These are phyloP conservation scores for Phyllopteryx taeniolatus DNA, from an alignment of 2,113 vertebrate species.

Conservation along the genomic window DNA sequence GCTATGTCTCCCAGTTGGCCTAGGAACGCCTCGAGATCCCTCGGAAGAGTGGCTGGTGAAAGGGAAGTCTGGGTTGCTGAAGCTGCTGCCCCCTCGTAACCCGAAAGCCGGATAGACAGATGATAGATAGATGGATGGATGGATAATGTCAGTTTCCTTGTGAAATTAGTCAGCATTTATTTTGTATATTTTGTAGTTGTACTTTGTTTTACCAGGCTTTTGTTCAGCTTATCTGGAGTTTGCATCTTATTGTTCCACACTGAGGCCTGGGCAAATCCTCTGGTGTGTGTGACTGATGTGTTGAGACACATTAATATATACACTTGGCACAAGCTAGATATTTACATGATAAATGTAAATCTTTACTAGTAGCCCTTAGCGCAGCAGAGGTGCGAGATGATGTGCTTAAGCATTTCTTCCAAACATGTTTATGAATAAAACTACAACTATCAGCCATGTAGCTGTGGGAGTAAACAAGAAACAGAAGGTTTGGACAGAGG, in stretches of 20 bases:
- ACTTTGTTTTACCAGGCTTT: background rate
- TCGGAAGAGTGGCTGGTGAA: no score
- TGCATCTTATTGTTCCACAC: conserved; percentile 19
- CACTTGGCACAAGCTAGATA: conserved; percentile 22
- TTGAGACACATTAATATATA: conserved; percentile 9
- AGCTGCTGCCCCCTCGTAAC: no score
- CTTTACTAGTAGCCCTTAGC: conserved; percentile 26
- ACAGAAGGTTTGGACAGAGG: conserved; percentile 30
- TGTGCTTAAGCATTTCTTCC: conserved; percentile 23
- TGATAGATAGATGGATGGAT: no score
- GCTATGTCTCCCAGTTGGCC: no score
- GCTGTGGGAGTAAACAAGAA: conserved; percentile 14
- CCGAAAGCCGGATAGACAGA: no score
- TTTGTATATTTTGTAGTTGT: background rate
- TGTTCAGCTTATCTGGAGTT: conserved; percentile 21
- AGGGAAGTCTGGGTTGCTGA: no score
- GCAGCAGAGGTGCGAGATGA: conserved; percentile 14
- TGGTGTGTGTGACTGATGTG: conserved; percentile 30
- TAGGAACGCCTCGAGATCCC: no score
- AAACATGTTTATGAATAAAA: conserved; percentile 1
- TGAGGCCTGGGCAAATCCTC: background rate
- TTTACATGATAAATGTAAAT: conserved; percentile 55
- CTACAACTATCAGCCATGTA: conserved; percentile 14
- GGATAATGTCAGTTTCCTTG: background rate
- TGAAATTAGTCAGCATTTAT: background rate